phyloP scores from a whole-genome alignment of 2,888 invertebrate genomes.

The Trissolcus japonicus region DNA sequence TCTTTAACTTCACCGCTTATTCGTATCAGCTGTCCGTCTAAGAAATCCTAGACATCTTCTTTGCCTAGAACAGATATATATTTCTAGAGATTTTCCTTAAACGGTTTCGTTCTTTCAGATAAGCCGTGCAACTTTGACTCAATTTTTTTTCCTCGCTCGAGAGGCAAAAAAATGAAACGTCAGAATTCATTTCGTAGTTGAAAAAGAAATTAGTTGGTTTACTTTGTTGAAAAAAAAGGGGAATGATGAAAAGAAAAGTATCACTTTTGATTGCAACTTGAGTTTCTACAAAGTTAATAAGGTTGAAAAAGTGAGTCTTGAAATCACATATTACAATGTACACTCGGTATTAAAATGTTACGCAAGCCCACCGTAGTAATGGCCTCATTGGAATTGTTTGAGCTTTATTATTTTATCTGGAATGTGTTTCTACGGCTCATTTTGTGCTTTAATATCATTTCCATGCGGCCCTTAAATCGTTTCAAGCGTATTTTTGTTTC shows the following conservation, averaged over 20 bases:
- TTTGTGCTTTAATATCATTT: conserved; percentile 45
- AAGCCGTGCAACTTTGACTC: no score
- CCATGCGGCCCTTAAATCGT: conserved; percentile 45
- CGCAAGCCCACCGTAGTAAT: conserved; percentile 24
- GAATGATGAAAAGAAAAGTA: no score
- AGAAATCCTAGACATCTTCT: conserved; percentile 31
- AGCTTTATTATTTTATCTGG: conserved; percentile 28
- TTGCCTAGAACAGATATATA: conserved; percentile 21
- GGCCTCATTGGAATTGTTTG: conserved; percentile 32
- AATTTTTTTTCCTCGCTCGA: no score
- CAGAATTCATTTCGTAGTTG: no score
- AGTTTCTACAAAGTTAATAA: background rate
- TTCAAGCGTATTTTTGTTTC: conserved; percentile 55
- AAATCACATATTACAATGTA: conserved; percentile 31
- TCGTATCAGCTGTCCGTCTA: conserved; percentile 35
- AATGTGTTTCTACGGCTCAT: conserved; percentile 33
- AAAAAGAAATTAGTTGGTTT: no score
- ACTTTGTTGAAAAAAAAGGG: no score
- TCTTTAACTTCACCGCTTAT: conserved; percentile 42
- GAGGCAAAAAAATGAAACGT: no score
- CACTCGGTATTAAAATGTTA: conserved; percentile 23
- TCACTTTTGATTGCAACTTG: no score
- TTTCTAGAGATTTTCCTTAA: no score
- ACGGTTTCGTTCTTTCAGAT: no score
- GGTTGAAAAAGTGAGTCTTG: background rate